A percentile compares a stretch with the other conserved stretches of the same genome.
phyloP scores from a whole-genome alignment of 2,113 vertebrate species.

The Paradoxurus hermaphroditus region DNA sequence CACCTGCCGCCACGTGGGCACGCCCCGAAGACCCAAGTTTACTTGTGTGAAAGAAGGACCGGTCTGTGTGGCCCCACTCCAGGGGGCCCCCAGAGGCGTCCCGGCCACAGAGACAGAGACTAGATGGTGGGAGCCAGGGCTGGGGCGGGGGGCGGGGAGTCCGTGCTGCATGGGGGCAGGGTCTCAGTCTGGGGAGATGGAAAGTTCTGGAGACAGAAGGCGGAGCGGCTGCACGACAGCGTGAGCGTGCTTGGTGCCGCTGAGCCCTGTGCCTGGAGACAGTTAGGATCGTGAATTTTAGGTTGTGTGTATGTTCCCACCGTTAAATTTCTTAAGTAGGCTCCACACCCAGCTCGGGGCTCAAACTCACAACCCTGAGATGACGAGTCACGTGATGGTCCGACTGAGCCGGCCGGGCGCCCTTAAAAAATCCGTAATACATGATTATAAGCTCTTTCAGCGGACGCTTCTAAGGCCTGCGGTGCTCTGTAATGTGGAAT shows the following conservation, averaged over 20 bases:
- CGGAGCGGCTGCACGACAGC: background rate
- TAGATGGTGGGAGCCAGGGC: background rate
- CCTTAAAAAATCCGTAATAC: background rate
- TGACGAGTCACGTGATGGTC: background rate
- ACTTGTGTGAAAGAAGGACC: background rate
- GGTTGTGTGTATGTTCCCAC: background rate
- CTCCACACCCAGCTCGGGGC: background rate
- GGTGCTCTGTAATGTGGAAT: background rate
- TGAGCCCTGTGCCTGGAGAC: background rate
- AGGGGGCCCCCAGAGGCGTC: background rate
- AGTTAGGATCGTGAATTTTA: rapidly evolving
- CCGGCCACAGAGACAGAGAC: background rate
- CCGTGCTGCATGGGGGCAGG: background rate
- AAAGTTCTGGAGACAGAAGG: background rate
- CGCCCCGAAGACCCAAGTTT: background rate
- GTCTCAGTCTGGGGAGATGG: background rate
- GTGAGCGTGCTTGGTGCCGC: background rate
- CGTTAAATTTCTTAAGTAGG: background rate
- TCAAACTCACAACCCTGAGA: background rate
- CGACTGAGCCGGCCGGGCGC: background rate
- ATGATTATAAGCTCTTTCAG: background rate
- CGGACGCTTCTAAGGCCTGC: background rate
- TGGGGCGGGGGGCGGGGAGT: background rate
- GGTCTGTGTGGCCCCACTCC: background rate
- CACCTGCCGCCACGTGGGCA: background rate